These are phyloP conservation scores for Agrenia bidenticulata DNA, from an alignment of 2,888 invertebrate genomes.

Conservation along the genomic window DNA sequence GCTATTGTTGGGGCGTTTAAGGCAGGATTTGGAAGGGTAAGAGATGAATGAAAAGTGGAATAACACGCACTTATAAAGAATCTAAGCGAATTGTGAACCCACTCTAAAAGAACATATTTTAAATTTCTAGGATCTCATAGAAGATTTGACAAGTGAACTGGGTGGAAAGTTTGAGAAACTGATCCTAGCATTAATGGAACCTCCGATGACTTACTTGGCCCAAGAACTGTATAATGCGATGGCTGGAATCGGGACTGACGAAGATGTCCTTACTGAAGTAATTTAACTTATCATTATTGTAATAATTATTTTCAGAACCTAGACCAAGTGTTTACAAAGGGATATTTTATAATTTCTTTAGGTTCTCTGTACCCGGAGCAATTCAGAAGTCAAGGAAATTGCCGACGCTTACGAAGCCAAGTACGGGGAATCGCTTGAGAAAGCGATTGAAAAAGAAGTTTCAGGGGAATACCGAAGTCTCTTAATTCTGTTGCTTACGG, in stretches of 20 bases:
- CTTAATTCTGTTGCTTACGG: conserved; percentile 35
- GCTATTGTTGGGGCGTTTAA: conserved; percentile 65
- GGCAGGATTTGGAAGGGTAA: conserved; percentile 60
- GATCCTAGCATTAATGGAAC: conserved; percentile 69
- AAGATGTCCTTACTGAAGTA: conserved; percentile 38
- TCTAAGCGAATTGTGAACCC: too few species aligned
- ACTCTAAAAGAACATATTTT: too few species aligned
- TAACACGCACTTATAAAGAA: too few species aligned
- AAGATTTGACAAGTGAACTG: conserved; percentile 71
- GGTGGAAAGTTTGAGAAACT: conserved; percentile 75
- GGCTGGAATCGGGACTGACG: conserved; percentile 44
- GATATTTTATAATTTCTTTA: conserved; percentile 16
- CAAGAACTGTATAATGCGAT: conserved; percentile 56
- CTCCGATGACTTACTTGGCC: conserved; percentile 60
- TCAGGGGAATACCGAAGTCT: conserved; percentile 39
- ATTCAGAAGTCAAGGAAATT: conserved; percentile 36
- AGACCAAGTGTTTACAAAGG: background rate
- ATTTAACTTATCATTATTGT: background rate
- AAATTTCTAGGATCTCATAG: conserved; percentile 63
- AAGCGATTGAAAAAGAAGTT: conserved; percentile 32
- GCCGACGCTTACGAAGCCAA: conserved; percentile 30
- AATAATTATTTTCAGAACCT: background rate
- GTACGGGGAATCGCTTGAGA: conserved; percentile 31
- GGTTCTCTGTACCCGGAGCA: conserved; percentile 39
- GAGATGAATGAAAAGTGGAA: background rate